Evolutionary conservation across 2,113 vertebrate genomes (phyloP), one percentile per base, ranked within the genome.

Genomic region (Tor tambroides): DNA sequence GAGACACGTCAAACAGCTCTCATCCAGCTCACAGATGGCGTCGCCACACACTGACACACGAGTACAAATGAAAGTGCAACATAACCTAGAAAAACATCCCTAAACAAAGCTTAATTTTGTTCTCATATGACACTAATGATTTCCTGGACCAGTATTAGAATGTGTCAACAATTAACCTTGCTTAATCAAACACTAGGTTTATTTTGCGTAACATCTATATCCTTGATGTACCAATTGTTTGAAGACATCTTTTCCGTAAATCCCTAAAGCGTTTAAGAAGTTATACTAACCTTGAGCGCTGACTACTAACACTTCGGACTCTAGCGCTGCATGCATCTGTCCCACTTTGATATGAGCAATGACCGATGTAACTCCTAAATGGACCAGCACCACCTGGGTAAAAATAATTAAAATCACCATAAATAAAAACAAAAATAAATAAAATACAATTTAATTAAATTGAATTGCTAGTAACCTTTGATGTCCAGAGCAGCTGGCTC

Each of bases 311-410:
- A 95, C 94, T 89, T 95, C 93, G 38, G 95, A 93, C 90, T 96
- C 95, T 85, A 95, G 86, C 0, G 94, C 94, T 28, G 94, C 95
- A 3, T 95, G 95, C 93, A 95, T 95, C 59, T 91, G 91, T 54
- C 94, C 94, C 28, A 95, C 89, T 91, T 95, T 95, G 78, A 96
- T 91, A 84, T 96, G 94, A 72, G 95, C 94, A 69, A 96, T 95
- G 19, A 95, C 86, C 9, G 94, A 95, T 12, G 95, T 96, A 77
- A 96, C 90, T 76, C 94, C 95, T 15, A 94, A 77, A 46, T 96
- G 94, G 38, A 94, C 88, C 79, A 96, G 85, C 69, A 96, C 94
- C 85, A 96, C 94, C 95, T 96, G 41, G 11, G 14, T 65, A 67
- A 61, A 6, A 61, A 80, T n/a, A 12, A 80, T 61, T 41, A 6